These are phyloP conservation scores for Drosophila insularis DNA, from an alignment of 1,140 invertebrate genomes.

Conservation along the genomic window DNA sequence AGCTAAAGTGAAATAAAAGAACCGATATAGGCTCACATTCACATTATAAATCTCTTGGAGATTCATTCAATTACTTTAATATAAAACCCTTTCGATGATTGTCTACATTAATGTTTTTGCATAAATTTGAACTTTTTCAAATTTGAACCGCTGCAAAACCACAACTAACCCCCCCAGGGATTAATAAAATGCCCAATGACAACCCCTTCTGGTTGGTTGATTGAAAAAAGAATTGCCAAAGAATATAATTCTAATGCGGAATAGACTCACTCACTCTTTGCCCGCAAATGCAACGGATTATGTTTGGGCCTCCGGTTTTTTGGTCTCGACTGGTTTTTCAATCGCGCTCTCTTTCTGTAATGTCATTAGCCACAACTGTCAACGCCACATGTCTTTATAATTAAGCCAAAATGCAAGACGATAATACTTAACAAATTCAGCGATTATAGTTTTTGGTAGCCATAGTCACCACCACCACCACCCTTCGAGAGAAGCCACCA, in stretches of 20 bases:
- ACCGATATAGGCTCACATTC: too few species aligned
- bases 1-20: background rate
- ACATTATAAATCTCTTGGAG: background rate
- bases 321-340: conserved; percentile 19
- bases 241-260: conserved; percentile 44
- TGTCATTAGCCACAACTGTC: conserved; percentile 78
- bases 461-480: conserved; percentile 14
- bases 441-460: conserved; percentile 43
- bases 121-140: conserved; percentile 30
- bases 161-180: conserved; percentile 28
- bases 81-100: background rate
- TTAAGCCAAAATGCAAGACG: conserved; percentile 65
- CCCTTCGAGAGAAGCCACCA: background rate
- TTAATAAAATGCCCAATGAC: background rate
- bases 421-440: conserved; percentile 74
- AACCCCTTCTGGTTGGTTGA: conserved; percentile 4
- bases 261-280: background rate
- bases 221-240: conserved; percentile 29
- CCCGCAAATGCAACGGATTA: conserved; percentile 69
- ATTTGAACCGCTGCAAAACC: too few species aligned
- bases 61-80: too few species aligned
- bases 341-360: conserved; percentile 30
- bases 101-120: background rate
- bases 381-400: conserved; percentile 77
- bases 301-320: conserved; percentile 47